Conservation (phyloP, 1,140 invertebrate genomes). For the Bombus affinis region DNA sequence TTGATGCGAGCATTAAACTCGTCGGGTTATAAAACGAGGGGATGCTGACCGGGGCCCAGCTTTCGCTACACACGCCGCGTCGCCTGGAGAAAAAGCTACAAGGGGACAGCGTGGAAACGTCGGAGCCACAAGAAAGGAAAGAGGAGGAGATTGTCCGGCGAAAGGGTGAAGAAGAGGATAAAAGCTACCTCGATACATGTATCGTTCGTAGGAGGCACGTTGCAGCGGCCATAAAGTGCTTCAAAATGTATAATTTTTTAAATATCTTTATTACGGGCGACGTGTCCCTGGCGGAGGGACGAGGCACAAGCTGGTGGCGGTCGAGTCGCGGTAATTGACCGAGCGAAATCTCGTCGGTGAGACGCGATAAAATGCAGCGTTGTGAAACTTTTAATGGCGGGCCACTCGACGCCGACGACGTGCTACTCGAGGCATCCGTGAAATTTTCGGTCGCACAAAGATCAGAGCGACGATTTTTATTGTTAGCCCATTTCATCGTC, state of each 20-base stretch:
- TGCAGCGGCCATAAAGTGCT: constrained; percentile 65
- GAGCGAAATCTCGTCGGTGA: constrained; percentile 57
- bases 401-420: constrained; percentile 15
- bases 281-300: constrained; percentile 28
- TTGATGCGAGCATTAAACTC: constrained; percentile 81
- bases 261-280: constrained; percentile 75
- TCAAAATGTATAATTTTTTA: constrained; percentile 73
- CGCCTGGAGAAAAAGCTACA: constrained; percentile 21
- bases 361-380: constrained; percentile 53
- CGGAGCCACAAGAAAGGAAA: constrained; percentile 4
- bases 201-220: constrained; percentile 42
- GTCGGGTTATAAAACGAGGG: constrained; percentile 78
- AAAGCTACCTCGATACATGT: constrained; percentile 31
- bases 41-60: constrained; percentile 40
- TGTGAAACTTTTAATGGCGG: constrained; percentile 60
- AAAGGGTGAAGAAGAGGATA: not conserved
- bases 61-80: constrained; percentile 1
- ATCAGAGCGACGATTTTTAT: constrained; percentile 21
- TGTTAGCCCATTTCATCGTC: not conserved
- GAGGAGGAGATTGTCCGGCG: not conserved
- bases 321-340: constrained; percentile 56
- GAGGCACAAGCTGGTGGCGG: constrained; percentile 24
- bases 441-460: not conserved
- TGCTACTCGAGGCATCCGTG: not conserved
- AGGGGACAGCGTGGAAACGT: constrained; percentile 37